Evolutionary conservation across 1,140 invertebrate species (phyloP), one percentile per base, ranked within the genome.

Genomic region (Drosophila pandora): DNA sequence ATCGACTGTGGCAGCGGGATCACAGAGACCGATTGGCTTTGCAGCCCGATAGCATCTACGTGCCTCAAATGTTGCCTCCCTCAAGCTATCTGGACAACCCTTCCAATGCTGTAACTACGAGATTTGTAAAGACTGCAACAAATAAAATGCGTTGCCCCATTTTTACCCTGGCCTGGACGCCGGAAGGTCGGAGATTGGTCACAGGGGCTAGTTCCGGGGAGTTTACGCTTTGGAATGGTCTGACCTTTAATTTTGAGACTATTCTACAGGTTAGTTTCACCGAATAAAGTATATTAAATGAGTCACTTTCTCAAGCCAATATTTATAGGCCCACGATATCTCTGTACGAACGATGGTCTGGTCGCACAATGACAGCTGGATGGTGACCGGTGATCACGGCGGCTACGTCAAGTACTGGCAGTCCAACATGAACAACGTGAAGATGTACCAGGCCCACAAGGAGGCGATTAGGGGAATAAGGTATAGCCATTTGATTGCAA

Each of bases 321-420:
- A 13, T 10, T 43, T 39, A 8, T 78, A 98, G 97, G 99, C 99
- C 28, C 99, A 99, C 92, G 99, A 99, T 91, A 97, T 96, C 62
- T 97, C 98, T 7, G 98, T 99, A 6, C 94, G 99, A 59, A 98
- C 98, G 17, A 99, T 99, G 98, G 96, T 98, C 10, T 99, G 99
- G 99, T 99, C 98, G 37, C 97, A 99, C 92, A 99, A 98, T 91
- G 98, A 99, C 93, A 96, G 96, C 76, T 99, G 99, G 99, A 99
- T 99, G 98, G 96, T 99, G 43, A 99, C 99, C 0, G 99, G 97
- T 9, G 99, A 99, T 93, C 98, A 99, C 92, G 96, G 96, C 48
- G 99, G 99, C 32, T 99, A 97, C 92, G 97, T 99, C 45, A 99
- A 99, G 91, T 99, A 99, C 93, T 99, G 99, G 99, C 99, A 99